These are phyloP conservation scores for Drosophila stalkeri DNA, from an alignment of 2,888 invertebrate genomes.

Conservation along the genomic window DNA sequence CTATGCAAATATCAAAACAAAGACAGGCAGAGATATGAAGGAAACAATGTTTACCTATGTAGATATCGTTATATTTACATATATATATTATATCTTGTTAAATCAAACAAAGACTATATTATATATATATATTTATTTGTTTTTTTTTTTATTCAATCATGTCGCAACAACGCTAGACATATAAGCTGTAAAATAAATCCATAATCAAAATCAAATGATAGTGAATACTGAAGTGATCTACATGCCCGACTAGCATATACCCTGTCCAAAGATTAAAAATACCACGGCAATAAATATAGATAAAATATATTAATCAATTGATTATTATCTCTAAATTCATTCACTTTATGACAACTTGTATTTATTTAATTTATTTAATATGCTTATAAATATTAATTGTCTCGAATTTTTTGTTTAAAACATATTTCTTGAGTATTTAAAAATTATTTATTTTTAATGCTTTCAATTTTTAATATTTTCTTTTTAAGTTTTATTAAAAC, in stretches of 20 bases:
- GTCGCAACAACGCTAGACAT: neutral
- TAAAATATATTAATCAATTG: neutral
- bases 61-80: neutral
- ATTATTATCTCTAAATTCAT: neutral
- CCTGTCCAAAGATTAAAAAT: neutral
- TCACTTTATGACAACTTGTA: conserved; percentile 1
- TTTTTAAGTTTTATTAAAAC: neutral
- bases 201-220: conserved; percentile 4
- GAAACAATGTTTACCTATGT: neutral
- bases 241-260: neutral
- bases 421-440: neutral
- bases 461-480: neutral
- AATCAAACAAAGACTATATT: conserved; percentile 1
- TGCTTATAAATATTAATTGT: neutral
- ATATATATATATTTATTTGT: neutral
- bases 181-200: neutral
- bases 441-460: neutral
- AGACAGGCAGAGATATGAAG: neutral
- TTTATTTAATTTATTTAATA: neutral
- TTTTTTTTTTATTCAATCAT: neutral
- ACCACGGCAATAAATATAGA: neutral
- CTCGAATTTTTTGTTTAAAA: neutral
- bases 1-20: neutral
- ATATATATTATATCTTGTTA: neutral
- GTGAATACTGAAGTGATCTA: neutral